phyloP scores from a whole-genome alignment of 2,113 vertebrate genomes.

The Cheirogaleus medius region DNA sequence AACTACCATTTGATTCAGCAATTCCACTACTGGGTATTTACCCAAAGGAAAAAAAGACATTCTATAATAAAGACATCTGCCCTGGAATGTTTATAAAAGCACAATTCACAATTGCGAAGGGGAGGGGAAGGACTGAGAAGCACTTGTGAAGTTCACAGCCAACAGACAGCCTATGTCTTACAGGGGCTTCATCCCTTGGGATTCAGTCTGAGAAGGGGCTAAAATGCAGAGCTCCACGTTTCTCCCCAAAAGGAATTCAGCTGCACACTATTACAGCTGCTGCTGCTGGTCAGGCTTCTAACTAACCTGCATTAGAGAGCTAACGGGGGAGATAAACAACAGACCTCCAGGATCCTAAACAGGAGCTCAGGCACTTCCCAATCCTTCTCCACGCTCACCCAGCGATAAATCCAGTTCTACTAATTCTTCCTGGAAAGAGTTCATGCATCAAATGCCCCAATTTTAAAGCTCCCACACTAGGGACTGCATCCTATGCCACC shows the following conservation, averaged over 20 bases:
- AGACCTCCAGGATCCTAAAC: neutral
- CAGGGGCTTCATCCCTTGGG: neutral
- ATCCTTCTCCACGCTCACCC: neutral
- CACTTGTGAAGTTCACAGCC: neutral
- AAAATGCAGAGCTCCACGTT: neutral
- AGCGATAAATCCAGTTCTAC: neutral
- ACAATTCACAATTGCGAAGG: too few species aligned
- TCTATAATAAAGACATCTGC: too few species aligned
- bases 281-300: neutral
- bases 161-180: neutral
- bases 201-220: neutral
- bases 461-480: neutral
- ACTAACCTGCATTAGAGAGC: neutral
- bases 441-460: neutral
- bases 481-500: neutral
- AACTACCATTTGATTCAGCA: too few species aligned
- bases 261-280: neutral
- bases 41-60: too few species aligned
- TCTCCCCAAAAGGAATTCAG: neutral
- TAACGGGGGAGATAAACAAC: neutral
- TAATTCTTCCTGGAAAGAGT: neutral
- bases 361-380: neutral
- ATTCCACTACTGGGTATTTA: too few species aligned
- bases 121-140: neutral
- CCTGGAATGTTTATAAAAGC: too few species aligned